These are phyloP conservation scores for Scortum barcoo DNA, from an alignment of 2,113 vertebrate species.

Conservation along the genomic window DNA sequence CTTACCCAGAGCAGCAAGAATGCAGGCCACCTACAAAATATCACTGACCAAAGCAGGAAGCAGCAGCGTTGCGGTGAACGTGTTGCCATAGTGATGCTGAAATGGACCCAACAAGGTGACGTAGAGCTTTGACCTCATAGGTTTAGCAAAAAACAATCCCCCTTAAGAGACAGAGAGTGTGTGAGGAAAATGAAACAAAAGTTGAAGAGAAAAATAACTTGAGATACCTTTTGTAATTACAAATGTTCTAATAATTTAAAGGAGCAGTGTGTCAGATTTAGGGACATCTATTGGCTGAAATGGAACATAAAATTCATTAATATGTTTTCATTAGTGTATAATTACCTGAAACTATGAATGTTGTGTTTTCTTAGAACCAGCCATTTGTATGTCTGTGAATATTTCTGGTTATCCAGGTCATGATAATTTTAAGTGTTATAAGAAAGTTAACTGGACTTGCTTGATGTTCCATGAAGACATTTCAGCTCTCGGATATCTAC, in stretches of 20 bases:
- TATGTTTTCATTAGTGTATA: too few relatives aligned
- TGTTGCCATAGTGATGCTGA: conserved; percentile 83
- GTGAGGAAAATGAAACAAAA: neutral
- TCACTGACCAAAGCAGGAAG: conserved; percentile 84
- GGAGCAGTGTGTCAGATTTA: too few relatives aligned
- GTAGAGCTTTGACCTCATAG: conserved; percentile 85
- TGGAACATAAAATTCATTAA: too few relatives aligned
- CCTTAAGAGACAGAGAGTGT: conserved; percentile 60
- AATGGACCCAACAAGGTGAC: conserved; percentile 87
- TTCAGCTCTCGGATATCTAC: too few relatives aligned
- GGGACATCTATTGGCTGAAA: too few relatives aligned
- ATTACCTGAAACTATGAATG: too few relatives aligned
- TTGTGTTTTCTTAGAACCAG: too few relatives aligned
- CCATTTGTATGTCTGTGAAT: too few relatives aligned
- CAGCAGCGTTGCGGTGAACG: conserved; percentile 81
- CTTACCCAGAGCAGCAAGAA: conserved; percentile 86
- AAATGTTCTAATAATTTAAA: neutral
- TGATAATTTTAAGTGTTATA: too few relatives aligned
- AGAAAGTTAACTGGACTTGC: too few relatives aligned
- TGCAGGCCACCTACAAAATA: conserved; percentile 86
- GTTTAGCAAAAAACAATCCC: conserved; percentile 86
- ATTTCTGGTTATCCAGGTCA: too few relatives aligned
- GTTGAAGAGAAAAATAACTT: neutral
- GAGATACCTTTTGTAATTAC: neutral
- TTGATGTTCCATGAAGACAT: too few relatives aligned